phyloP scores from a whole-genome alignment of 2,113 vertebrate genomes.

The Argyrosomus japonicus region DNA sequence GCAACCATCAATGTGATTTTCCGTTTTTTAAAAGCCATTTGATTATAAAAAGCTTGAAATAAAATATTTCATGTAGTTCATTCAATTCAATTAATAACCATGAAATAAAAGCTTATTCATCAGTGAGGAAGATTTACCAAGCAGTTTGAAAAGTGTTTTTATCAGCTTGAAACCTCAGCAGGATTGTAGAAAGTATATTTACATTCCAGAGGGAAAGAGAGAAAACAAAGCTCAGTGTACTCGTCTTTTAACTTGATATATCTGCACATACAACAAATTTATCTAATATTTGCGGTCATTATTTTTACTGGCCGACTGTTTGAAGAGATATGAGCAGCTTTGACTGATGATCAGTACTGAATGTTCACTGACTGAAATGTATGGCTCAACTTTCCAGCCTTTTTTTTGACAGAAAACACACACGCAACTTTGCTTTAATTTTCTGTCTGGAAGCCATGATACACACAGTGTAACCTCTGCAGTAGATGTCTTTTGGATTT shows the following conservation, averaged over 20 bases:
- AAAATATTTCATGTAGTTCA: neutral
- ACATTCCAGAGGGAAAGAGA: neutral
- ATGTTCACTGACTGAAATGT: constrained; percentile 6
- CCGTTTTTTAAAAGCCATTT: neutral
- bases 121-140: neutral
- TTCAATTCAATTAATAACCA: neutral
- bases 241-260: neutral
- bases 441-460: neutral
- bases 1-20: neutral
- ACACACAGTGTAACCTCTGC: too few species aligned
- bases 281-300: neutral
- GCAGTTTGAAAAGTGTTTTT: neutral
- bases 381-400: neutral
- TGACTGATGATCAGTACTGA: neutral
- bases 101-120: neutral
- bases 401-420: neutral
- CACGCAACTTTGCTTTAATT: neutral
- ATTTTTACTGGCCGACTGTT: neutral
- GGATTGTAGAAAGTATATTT: neutral
- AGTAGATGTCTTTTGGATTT: too few species aligned
- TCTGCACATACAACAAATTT: neutral
- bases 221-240: neutral
- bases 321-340: neutral
- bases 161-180: neutral
- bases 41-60: neutral